Percentiles rank a stretch among this genome's conserved stretches.
phyloP scores from a whole-genome alignment of 2,888 invertebrate genomes.

The Drosophila borborema region DNA sequence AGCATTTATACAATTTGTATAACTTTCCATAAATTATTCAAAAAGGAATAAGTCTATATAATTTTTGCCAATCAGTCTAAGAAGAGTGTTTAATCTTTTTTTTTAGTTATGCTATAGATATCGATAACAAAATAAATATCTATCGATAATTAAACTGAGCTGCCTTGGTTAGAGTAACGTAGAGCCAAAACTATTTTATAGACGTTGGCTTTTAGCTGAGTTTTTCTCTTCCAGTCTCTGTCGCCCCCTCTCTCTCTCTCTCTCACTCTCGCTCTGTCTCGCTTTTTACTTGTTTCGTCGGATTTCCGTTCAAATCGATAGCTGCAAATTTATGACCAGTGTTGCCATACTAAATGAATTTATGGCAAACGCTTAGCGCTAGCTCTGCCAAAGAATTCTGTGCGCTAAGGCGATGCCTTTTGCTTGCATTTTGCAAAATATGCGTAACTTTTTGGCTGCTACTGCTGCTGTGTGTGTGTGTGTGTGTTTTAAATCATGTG shows the following conservation, averaged over 20 bases:
- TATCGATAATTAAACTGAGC: background rate
- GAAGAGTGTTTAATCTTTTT: too few species aligned
- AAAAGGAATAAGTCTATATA: too few species aligned
- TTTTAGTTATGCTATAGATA: background rate
- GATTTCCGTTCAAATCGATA: slow-evolving; percentile 71
- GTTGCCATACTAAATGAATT: slow-evolving; percentile 79
- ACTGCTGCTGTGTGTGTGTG: background rate
- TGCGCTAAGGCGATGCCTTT: background rate
- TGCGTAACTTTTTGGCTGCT: slow-evolving; percentile 61
- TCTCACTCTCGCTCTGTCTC: background rate
- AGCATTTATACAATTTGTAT: too few species aligned
- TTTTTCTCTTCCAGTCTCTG: background rate
- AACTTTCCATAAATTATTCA: too few species aligned
- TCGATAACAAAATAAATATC: background rate
- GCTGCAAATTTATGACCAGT: slow-evolving; percentile 68
- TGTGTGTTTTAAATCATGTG: slow-evolving; percentile 1
- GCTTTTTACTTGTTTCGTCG: slow-evolving; percentile 29
- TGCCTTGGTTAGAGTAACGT: slow-evolving; percentile 10
- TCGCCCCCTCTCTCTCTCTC: background rate
- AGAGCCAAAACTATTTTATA: slow-evolving; percentile 54
- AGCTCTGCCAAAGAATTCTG: slow-evolving; percentile 20
- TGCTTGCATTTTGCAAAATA: slow-evolving; percentile 56
- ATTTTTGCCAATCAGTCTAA: too few species aligned
- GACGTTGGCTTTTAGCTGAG: slow-evolving; percentile 51
- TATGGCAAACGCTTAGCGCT: slow-evolving; percentile 69